A percentile compares a stretch with the other conserved stretches of the same genome.
Conservation (phyloP, 2,113 vertebrate species). For the Syngnathoides biaculeatus region DNA sequence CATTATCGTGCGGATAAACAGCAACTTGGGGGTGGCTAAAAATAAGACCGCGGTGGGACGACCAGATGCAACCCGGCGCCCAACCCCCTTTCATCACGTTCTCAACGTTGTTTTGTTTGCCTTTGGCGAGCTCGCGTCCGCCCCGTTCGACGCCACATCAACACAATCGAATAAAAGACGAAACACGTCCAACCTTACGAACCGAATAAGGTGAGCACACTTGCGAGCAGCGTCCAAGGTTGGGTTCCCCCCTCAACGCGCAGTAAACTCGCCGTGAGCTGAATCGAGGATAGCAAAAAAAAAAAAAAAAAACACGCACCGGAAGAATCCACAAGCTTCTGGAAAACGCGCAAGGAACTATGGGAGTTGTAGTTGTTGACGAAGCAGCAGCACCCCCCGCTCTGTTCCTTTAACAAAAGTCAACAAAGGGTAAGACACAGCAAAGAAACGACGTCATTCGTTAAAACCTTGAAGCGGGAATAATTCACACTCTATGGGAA, state of each 20-base stretch:
- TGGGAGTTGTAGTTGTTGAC: slow-evolving; percentile 54
- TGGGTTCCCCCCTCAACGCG: not conserved
- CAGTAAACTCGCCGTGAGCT: not conserved
- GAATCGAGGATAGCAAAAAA: slow-evolving; percentile 1
- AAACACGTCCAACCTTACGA: not conserved
- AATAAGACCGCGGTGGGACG: slow-evolving; percentile 11
- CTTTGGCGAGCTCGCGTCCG: slow-evolving; percentile 32
- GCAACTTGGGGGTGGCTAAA: not conserved
- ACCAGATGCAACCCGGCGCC: slow-evolving; percentile 15
- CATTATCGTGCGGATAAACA: not conserved
- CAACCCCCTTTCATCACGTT: slow-evolving; percentile 34
- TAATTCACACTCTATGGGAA: no score
- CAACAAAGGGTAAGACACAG: not conserved
- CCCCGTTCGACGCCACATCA: not conserved
- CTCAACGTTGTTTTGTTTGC: slow-evolving; percentile 30
- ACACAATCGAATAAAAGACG: not conserved
- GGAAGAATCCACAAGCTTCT: slow-evolving; percentile 29
- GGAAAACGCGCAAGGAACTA: slow-evolving; percentile 30
- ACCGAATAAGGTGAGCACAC: not conserved
- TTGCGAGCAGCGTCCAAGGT: not conserved
- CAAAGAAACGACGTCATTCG: not conserved
- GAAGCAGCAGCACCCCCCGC: not conserved
- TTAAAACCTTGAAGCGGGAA: not conserved
- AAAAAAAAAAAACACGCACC: slow-evolving; percentile 12
- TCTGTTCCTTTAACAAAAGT: not conserved